Base-by-base conservation (phyloP, 2,888 invertebrate genomes). In the Acronicta leporina region DNA sequence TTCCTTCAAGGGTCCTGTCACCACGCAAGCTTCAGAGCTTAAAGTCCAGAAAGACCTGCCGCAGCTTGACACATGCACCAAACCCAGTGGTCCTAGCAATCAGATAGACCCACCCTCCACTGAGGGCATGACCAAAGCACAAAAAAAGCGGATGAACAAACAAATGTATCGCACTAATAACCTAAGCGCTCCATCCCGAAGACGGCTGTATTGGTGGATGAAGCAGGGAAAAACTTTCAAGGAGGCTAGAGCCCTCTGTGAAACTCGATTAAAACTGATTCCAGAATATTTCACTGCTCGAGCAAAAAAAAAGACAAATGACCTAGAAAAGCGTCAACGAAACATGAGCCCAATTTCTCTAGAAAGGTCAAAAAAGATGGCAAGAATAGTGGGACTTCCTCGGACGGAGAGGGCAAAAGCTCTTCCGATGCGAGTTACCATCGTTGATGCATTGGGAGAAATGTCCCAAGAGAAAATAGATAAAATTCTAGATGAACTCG, bases 191-290 rank as follows among this genome's bases (percentile, higher is more conserved):
- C 14, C 49, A 1, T 8, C 50, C 44, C 50, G 20, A 20, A 53
- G 35, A 10, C 49, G 70, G 10, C 25, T 69, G n/a, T 42, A 2
- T 20, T 70, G 53, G 56, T 69, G 69, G 69, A 0, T 65, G 15
- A 53, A 64, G 16, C 49, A 20, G 38, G 69, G 69, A 5, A 69
- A 69, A 57, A 11, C 35, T 0, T 65, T 44, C 9, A 47, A 30
- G 16, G 69, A 69, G 10, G 69, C 69, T 42, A 56, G 55, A 15
- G 1, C 27, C 15, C 30, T 69, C 20, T 70, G 70, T 15, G 30
- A 35, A 47, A 48, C 6, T 9, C 16, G 20, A 8, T 5, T 45
- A 14, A 70, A 45, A 0, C 0, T 8, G 0, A 2, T 53, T 45
- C 14, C 70, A 9, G 65, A 69, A n/a, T 69, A 57, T 53, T 20